A percentile compares a stretch with the other conserved stretches of the same genome.
phyloP scores from a whole-genome alignment of 2,113 vertebrate genomes.

The Mesembrinibis cayennensis region DNA sequence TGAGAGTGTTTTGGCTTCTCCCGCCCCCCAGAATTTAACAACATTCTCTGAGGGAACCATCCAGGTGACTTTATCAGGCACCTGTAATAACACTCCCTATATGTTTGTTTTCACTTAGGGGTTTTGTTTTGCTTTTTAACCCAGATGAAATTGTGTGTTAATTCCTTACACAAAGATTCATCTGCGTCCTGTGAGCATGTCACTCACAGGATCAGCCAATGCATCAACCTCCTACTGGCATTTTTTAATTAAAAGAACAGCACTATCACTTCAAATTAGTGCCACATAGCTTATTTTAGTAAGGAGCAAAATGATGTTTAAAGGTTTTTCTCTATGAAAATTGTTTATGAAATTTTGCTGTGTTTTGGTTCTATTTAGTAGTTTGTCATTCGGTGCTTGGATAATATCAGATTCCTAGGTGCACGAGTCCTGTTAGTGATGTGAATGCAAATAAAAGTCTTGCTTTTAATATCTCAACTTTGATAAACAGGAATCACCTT shows the following conservation, averaged over 20 bases:
- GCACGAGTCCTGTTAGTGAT: not conserved
- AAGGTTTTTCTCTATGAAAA: not conserved
- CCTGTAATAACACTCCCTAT: not conserved
- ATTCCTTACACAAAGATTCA: not conserved
- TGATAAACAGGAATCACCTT: constrained; percentile 1
- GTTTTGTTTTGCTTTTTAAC: constrained; percentile 11
- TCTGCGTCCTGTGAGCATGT: not conserved
- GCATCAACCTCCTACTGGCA: constrained; percentile 46
- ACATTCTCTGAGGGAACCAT: not conserved
- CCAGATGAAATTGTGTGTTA: not conserved
- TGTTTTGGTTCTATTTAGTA: not conserved
- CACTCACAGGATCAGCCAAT: not conserved
- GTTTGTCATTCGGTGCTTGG: not conserved
- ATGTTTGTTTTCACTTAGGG: not conserved
- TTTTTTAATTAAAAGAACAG: constrained; percentile 63
- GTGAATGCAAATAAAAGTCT: not conserved
- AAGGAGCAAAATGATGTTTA: constrained; percentile 15
- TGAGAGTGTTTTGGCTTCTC: not conserved
- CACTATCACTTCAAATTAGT: constrained; percentile 62
- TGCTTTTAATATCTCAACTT: not conserved
- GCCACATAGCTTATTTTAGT: constrained; percentile 26
- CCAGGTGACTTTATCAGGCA: not conserved
- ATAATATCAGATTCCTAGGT: not conserved
- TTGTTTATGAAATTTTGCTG: not conserved
- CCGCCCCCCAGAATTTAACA: not conserved